These are phyloP conservation scores for Agapornis canus DNA, from an alignment of 2,797 vertebrate genomes.

Conservation along the genomic window DNA sequence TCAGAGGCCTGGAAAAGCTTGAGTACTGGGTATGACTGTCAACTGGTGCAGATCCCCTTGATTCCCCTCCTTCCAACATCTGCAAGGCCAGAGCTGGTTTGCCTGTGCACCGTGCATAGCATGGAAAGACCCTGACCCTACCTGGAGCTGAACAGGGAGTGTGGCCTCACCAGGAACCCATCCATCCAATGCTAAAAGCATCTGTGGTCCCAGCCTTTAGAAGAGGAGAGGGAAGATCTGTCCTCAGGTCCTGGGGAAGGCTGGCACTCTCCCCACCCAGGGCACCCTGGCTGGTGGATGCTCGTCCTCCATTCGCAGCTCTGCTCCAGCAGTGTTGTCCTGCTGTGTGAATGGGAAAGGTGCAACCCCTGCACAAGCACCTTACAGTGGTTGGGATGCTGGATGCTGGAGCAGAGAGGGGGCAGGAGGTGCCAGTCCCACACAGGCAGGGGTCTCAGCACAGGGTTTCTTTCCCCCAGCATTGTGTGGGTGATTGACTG, in stretches of 20 bases:
- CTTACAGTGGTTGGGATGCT: neutral
- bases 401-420: neutral
- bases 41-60: neutral
- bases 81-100: neutral
- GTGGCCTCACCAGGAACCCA: neutral
- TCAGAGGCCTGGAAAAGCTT: slow-evolving; percentile 22
- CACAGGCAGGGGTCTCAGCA: neutral
- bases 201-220: neutral
- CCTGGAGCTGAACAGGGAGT: neutral
- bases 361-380: neutral
- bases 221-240: neutral
- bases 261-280: neutral
- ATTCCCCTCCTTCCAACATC: neutral
- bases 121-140: neutral
- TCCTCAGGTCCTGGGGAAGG: neutral
- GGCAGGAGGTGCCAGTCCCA: neutral
- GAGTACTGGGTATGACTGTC: neutral
- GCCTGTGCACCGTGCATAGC: neutral
- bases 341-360: neutral
- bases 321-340: fast-evolving
- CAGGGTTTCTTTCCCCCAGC: neutral
- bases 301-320: neutral
- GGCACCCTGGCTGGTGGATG: neutral
- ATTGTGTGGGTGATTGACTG: slow-evolving; percentile 33
- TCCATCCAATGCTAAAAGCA: neutral